These are phyloP conservation scores for Aporophyla nigra DNA, from an alignment of 2,888 invertebrate species.

Conservation along the genomic window DNA sequence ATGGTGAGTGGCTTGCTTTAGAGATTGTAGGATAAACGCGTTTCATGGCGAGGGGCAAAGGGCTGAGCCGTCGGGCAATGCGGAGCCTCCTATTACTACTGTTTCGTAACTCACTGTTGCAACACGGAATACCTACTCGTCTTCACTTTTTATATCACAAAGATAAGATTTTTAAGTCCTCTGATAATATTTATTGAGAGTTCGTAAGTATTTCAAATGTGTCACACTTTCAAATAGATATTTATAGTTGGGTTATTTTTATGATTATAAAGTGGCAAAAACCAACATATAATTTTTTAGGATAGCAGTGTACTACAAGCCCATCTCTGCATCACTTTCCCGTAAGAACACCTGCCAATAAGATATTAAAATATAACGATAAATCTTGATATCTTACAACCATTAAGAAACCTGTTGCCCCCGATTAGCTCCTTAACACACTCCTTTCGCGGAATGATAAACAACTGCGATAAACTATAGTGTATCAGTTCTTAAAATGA, in stretches of 20 bases:
- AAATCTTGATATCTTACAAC: slow-evolving; percentile 7
- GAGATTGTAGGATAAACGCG: slow-evolving; percentile 65
- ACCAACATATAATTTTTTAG: neutral
- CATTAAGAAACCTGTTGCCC: slow-evolving; percentile 34
- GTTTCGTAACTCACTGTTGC: slow-evolving; percentile 54
- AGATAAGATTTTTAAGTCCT: slow-evolving; percentile 20
- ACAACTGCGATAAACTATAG: neutral
- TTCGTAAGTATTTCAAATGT: slow-evolving; percentile 1
- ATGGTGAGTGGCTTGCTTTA: slow-evolving; percentile 45
- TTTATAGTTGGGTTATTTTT: neutral
- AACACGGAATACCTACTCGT: slow-evolving; percentile 17
- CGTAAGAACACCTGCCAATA: neutral
- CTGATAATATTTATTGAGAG: slow-evolving; percentile 15
- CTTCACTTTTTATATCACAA: slow-evolving; percentile 18
- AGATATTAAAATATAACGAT: slow-evolving; percentile 7
- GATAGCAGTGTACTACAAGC: neutral
- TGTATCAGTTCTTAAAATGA: neutral
- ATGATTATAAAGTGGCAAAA: neutral
- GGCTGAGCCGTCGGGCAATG: slow-evolving; percentile 59
- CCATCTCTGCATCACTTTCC: neutral
- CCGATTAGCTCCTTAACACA: neutral
- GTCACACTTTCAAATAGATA: slow-evolving; percentile 5
- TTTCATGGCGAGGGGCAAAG: slow-evolving; percentile 68
- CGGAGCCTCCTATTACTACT: slow-evolving; percentile 50
- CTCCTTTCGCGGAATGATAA: slow-evolving; percentile 11